Percentiles rank a stretch among this genome's conserved stretches.
Conservation (phyloP, 2,113 vertebrate genomes). For the Prietella phreatophila region DNA sequence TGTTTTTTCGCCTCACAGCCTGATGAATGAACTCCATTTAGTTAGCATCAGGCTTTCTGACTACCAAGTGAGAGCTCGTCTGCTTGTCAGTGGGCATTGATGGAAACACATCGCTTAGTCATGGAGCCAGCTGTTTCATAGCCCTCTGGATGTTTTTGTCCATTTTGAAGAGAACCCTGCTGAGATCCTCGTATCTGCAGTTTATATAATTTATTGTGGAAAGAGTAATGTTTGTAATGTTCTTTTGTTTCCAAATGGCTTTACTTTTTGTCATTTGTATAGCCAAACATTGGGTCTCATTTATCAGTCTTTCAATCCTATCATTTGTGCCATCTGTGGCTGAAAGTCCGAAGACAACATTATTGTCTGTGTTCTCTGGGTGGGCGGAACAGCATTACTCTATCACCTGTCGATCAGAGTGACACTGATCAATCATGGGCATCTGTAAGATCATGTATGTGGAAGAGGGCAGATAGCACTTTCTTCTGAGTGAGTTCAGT, state of each 20-base stretch:
- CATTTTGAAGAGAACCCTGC: constrained; percentile 27
- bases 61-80: constrained; percentile 23
- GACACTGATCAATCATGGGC: background rate
- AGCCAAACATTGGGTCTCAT: background rate
- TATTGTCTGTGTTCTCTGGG: background rate
- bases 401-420: background rate
- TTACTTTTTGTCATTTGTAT: background rate
- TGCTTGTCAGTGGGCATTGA: constrained; percentile 46
- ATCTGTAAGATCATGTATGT: background rate
- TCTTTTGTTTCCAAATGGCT: background rate
- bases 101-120: constrained; percentile 31
- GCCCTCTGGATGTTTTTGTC: constrained; percentile 33
- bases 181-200: constrained; percentile 9
- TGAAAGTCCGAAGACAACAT: background rate
- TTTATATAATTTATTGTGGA: background rate
- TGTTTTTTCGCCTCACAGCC: constrained; percentile 2
- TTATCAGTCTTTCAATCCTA: background rate
- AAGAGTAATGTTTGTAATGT: constrained; percentile 8
- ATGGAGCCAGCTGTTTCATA: constrained; percentile 44
- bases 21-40: constrained; percentile 41
- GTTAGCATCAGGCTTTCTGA: constrained; percentile 37
- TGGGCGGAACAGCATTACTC: background rate
- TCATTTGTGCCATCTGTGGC: background rate
- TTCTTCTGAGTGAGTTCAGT: background rate
- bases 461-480: background rate